Percentiles rank a stretch among this genome's conserved stretches.
Evolutionary conservation across 2,797 vertebrate species (phyloP).

Genomic region (Danio albolineatus): DNA sequence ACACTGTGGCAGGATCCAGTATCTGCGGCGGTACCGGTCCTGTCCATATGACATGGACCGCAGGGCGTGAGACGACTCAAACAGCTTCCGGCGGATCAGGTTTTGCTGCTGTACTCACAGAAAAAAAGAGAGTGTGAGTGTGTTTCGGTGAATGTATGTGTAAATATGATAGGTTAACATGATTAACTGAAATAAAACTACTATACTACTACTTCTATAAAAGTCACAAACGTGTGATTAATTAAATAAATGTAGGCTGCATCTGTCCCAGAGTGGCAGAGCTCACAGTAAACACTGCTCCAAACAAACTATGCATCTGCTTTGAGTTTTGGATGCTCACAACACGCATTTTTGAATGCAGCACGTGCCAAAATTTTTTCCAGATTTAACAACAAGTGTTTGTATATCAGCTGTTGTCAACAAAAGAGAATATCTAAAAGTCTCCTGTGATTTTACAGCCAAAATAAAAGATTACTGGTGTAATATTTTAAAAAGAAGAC

Average conservation of each 20-base stretch:
- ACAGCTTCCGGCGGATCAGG: constrained; percentile 94
- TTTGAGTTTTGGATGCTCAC: too few species aligned
- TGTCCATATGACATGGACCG: constrained; percentile 98
- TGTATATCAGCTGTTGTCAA: not conserved
- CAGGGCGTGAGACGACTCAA: constrained; percentile 94
- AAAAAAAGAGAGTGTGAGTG: constrained; percentile 15
- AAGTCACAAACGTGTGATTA: too few species aligned
- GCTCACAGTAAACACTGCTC: not conserved
- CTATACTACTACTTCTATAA: too few species aligned
- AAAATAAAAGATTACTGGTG: not conserved
- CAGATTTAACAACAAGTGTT: too few species aligned
- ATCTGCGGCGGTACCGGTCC: constrained; percentile 94
- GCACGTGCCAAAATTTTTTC: not conserved
- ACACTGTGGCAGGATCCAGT: constrained; percentile 98
- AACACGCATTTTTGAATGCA: not conserved
- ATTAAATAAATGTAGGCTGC: not conserved
- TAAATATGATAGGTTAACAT: not conserved
- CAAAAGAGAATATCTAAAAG: not conserved
- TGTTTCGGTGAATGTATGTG: not conserved
- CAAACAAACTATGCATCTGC: too few species aligned
- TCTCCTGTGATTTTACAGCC: not conserved
- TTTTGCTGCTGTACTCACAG: constrained; percentile 90
- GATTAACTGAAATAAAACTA: not conserved
- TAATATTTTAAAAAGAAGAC: not conserved
- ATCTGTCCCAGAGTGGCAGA: not conserved